Conservation (phyloP, 2,797 vertebrate genomes). For the Hybognathus amarus region DNA sequence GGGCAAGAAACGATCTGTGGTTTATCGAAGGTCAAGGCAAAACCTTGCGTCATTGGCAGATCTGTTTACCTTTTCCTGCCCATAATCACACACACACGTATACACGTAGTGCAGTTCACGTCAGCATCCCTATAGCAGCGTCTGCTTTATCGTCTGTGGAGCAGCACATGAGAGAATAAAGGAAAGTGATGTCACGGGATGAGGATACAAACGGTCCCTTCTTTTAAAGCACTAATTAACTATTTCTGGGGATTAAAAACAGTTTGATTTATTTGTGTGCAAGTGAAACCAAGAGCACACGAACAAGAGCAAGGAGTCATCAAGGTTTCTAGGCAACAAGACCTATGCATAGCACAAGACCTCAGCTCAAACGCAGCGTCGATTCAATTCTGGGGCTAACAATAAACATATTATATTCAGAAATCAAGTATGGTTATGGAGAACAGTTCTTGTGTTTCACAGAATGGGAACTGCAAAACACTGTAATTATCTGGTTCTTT, state of each 20-base stretch:
- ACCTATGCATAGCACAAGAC: slow-evolving; percentile 50
- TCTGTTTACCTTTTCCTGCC: slow-evolving; percentile 50
- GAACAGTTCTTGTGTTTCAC: neutral
- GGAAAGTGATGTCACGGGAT: slow-evolving; percentile 29
- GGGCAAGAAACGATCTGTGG: slow-evolving; percentile 38
- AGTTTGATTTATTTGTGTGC: slow-evolving; percentile 51
- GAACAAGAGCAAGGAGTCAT: slow-evolving; percentile 36
- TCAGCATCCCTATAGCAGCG: slow-evolving; percentile 19
- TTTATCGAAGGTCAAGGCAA: slow-evolving; percentile 45
- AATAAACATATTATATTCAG: slow-evolving; percentile 22
- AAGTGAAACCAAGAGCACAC: slow-evolving; percentile 30
- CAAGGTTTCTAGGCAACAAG: slow-evolving; percentile 62
- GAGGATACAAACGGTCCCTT: slow-evolving; percentile 13
- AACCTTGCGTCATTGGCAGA: slow-evolving; percentile 34
- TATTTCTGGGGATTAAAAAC: slow-evolving; percentile 17
- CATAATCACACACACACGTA: slow-evolving; percentile 20
- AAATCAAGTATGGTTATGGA: neutral
- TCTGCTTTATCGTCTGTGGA: slow-evolving; percentile 45
- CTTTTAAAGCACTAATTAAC: slow-evolving; percentile 50
- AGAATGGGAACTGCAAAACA: neutral
- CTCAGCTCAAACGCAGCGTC: slow-evolving; percentile 48
- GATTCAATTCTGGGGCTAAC: slow-evolving; percentile 32
- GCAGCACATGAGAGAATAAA: slow-evolving; percentile 45
- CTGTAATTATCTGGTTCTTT: slow-evolving; percentile 1
- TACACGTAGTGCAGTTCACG: neutral